phyloP scores from a whole-genome alignment of 37 sponge, comb jelly and placozoan species.

The Petrosia ficiformis region DNA sequence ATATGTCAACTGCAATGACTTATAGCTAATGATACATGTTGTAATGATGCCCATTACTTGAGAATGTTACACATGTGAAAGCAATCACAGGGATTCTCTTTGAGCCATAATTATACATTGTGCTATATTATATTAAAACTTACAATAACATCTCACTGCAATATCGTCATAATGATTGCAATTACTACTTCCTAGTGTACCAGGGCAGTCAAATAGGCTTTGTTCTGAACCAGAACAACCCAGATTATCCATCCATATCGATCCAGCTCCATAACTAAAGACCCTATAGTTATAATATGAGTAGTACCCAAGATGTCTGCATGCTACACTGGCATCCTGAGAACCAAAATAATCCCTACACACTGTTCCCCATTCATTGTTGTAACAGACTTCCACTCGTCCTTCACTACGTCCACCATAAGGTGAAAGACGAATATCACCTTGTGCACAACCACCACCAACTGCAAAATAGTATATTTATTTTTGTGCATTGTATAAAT shows the following conservation, averaged over 20 bases:
- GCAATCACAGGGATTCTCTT: too few species aligned
- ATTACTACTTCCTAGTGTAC: neutral
- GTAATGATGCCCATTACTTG: too few species aligned
- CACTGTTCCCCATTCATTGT: neutral
- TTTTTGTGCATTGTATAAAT: neutral
- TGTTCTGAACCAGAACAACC: conserved; percentile 13
- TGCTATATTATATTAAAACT: too few species aligned
- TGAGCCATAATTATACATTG: too few species aligned
- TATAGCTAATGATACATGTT: too few species aligned
- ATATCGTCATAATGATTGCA: conserved; percentile 33
- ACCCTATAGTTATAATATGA: conserved; percentile 2
- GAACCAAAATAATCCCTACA: neutral
- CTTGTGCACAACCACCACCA: neutral
- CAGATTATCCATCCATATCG: conserved; percentile 22
- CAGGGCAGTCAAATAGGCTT: conserved; percentile 1
- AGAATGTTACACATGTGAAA: too few species aligned
- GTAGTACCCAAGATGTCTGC: neutral
- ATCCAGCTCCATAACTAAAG: neutral
- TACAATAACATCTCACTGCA: conserved; percentile 11
- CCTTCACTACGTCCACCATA: neutral
- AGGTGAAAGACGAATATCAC: neutral
- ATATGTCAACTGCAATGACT: too few species aligned
- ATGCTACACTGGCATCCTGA: neutral
- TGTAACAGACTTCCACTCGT: neutral
- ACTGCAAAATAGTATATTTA: neutral